Percentiles rank a stretch among this genome's conserved stretches.
Conservation (phyloP, 2,888 invertebrate species). For the Drosophila barbarae region DNA sequence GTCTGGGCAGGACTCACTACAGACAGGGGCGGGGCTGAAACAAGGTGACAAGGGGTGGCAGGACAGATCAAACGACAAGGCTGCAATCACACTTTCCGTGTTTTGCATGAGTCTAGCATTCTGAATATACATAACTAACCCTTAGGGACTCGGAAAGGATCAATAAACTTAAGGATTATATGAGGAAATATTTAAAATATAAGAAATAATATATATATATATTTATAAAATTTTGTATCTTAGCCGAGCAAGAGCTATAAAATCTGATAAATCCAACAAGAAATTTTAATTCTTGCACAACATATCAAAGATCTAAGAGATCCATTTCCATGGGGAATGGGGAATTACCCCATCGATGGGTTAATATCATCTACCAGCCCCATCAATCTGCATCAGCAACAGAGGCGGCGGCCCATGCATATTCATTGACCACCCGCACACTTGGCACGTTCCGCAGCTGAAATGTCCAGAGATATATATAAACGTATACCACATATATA, state of each 20-base stretch:
- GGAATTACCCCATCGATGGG: conserved; percentile 3
- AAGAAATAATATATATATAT: background rate
- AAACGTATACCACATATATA: background rate
- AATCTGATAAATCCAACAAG: background rate
- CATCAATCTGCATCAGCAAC: conserved; percentile 13
- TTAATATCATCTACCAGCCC: background rate
- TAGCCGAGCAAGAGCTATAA: background rate
- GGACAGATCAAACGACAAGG: conserved; percentile 5
- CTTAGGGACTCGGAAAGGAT: background rate
- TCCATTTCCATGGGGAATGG: no score
- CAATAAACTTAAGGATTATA: background rate
- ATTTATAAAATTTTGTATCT: background rate
- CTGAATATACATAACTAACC: background rate
- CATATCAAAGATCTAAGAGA: background rate
- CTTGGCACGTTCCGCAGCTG: conserved; percentile 40
- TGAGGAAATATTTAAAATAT: background rate
- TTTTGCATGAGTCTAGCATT: background rate
- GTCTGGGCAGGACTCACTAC: conserved; percentile 1
- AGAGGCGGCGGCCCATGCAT: conserved; percentile 53
- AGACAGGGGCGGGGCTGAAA: background rate
- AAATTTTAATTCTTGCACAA: no score
- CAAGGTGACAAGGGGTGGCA: conserved; percentile 1
- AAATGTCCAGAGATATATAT: conserved; percentile 1
- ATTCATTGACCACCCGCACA: conserved; percentile 63
- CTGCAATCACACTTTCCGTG: background rate